phyloP scores from a whole-genome alignment of 2,888 invertebrate genomes.

The Nesidiocoris tenuis region DNA sequence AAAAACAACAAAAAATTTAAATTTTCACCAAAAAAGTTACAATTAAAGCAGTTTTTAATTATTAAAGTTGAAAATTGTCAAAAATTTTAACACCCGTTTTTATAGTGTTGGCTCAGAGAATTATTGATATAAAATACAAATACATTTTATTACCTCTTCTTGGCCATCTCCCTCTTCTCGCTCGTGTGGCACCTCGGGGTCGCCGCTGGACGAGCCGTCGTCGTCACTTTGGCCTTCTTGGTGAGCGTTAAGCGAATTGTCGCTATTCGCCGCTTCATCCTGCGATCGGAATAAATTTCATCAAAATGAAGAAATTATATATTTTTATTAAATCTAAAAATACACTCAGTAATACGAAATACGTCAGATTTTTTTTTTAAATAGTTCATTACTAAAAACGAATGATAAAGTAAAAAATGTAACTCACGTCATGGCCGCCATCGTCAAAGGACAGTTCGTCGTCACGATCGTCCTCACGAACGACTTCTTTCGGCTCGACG shows the following conservation, averaged over 20 bases:
- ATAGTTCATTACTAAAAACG: no score
- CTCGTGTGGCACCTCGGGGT: slow-evolving; percentile 53
- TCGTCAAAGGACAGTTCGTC: neutral
- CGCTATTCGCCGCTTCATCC: neutral
- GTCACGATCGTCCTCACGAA: neutral
- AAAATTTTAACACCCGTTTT: neutral
- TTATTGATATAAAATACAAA: neutral
- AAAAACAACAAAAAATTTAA: neutral
- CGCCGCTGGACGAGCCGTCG: neutral
- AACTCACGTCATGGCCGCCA: neutral
- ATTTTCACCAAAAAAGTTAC: no score
- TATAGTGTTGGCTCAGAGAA: neutral
- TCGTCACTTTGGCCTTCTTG: neutral
- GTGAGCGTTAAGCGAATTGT: neutral
- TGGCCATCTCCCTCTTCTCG: slow-evolving; percentile 72
- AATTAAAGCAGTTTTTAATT: no score
- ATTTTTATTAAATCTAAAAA: no score
- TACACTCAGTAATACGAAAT: no score
- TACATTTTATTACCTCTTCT: slow-evolving; percentile 55
- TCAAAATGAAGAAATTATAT: no score
- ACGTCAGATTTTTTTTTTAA: no score
- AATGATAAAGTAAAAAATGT: no score
- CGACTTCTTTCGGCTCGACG: neutral
- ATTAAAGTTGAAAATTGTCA: no score
- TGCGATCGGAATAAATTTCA: no score